These are phyloP conservation scores for Carduelis carduelis DNA, from an alignment of 2,797 vertebrate species.

Conservation along the genomic window DNA sequence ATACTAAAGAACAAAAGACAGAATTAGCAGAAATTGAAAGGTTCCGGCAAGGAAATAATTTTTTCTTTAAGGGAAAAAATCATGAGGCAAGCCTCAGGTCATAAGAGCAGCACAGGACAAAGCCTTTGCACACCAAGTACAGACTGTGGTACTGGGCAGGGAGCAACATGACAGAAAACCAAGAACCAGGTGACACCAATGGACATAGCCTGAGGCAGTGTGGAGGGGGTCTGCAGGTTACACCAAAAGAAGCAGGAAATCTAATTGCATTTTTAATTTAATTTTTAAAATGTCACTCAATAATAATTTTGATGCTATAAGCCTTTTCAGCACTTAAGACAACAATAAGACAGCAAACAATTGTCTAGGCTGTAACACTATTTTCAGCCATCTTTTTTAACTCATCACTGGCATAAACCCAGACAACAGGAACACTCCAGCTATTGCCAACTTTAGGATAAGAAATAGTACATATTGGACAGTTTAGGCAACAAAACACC, in stretches of 20 bases:
- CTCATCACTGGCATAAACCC: background rate
- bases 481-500: background rate
- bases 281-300: background rate
- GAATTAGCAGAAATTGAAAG: background rate
- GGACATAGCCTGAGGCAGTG: background rate
- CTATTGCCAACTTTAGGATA: background rate
- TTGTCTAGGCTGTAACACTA: background rate
- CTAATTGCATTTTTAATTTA: background rate
- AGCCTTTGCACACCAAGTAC: background rate
- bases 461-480: background rate
- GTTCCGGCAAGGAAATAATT: accelerated
- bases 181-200: background rate
- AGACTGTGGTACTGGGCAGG: background rate
- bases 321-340: background rate
- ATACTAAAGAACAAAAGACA: background rate
- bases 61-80: background rate
- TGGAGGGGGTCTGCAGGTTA: background rate
- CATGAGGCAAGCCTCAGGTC: background rate
- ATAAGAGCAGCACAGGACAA: background rate
- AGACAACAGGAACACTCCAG: background rate
- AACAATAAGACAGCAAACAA: background rate
- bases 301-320: background rate
- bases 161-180: background rate
- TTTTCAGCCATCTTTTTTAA: background rate
- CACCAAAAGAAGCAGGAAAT: background rate